Evolutionary conservation across 2,113 vertebrate species (phyloP), one percentile per base, ranked within the genome.

Genomic region (Orthonyx spaldingii): DNA sequence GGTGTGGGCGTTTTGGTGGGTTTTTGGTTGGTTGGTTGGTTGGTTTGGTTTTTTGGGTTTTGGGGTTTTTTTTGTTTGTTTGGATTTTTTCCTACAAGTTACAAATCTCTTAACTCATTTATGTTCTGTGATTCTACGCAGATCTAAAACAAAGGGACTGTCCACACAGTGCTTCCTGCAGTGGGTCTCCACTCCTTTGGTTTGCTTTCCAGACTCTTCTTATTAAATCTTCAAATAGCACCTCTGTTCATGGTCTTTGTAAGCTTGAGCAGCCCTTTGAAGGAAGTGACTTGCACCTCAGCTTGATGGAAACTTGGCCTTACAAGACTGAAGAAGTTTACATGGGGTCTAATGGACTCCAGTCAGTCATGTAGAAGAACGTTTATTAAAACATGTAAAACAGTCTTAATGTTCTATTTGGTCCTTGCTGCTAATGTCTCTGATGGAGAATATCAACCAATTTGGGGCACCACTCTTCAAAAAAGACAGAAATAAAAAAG

Each of bases 1-100:
- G 0, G 5, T 39, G 11, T 16, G 1, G 33, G 18, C 5, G 3
- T 9, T 5, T 8, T 30, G 13, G 7, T 11, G 3, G 1, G 8
- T 13, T n/a, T 24, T 28, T 61, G 33, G 10, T 27, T n/a, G 0
- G 7, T 27, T n/a, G 0, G 7, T 27, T 77, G 37, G 8, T 52
- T 44, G 5, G 12, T 35, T 35, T 72, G 27, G 3, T 16, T 33
- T 72, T 30, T 61, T 32, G 23, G 7, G 7, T 44, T 72, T 32
- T 9, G 4, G 10, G 11, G 9, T 14, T 44, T 56, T 35, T 37
- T 18, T 17, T 19, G 12, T 23, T 61, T 26, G 19, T 55, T 49
- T n/a, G 11, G 3, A 33, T 63, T 57, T 55, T 68, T 42, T 8
- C 6, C 35, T 53, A 57, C 28, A 65, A 57, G 17, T 63, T 52